Evolutionary conservation across 64 coral and sea anemone genomes (phyloP), one percentile per base, ranked within the genome.

Genomic region (Pachyseris speciosa): DNA sequence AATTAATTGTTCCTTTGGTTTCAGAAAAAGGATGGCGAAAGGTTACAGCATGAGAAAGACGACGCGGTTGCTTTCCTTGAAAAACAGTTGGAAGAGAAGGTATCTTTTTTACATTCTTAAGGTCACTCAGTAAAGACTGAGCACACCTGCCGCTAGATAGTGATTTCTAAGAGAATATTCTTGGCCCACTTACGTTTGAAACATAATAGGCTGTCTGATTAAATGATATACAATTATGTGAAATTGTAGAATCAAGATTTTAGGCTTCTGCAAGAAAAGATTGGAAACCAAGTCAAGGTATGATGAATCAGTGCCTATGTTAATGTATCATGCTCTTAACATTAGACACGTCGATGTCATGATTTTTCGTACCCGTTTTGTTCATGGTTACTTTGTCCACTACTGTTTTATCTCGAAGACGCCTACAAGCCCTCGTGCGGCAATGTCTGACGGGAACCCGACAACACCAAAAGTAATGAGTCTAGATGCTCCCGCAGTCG

Each of bases 21-120:
- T 1, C 15, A 78, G 74, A 26, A 78, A 53, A 78, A 78, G 19
- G 47, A 78, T 5, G 32, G 27, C 5, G 25, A 78, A 9, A 51
- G 74, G 52, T 53, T 30, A 50, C 44, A 78, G 17, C 7, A 26
- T 34, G 74, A 78, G 52, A 78, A 52, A 25, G 26, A 27, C 19
- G 74, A 78, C 20, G 28, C 74, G 12, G 27, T 78, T 15, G 26
- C 2, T 52, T 16, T 27, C 0, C 74, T 78, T 12, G 31, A 28
- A 33, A 78, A 47, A 7, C 74, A 78, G 30, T 17, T 53, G 47
- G 74, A 78, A 53, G 28, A n/a, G 27, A 78, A 78, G 74, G 74
- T 78, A 78, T 2, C 1, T 7, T 1, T 28, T 19, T 0, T 32
- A 40, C 16, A 22, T n/a, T n/a, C n/a, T n/a, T n/a, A n/a, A n/a